Conservation (phyloP, 2,113 vertebrate species). For the Carettochelys insculpta region DNA sequence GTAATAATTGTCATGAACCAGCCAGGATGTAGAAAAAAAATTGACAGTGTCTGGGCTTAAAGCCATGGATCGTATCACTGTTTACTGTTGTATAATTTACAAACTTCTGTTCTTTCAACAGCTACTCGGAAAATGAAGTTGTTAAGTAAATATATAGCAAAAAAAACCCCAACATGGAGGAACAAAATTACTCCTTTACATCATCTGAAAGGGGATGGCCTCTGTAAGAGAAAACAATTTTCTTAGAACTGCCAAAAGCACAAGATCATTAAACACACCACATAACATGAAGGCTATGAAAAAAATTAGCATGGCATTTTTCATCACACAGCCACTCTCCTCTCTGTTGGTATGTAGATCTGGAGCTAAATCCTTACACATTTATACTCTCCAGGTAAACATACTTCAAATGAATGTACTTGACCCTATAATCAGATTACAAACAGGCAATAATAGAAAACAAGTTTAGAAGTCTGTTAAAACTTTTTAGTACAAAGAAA, state of each 20-base stretch:
- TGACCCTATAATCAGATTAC: not conserved
- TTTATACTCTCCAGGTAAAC: slow-evolving; percentile 48
- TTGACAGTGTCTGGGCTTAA: slow-evolving; percentile 77
- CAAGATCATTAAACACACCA: slow-evolving; percentile 65
- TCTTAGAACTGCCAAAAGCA: slow-evolving; percentile 47
- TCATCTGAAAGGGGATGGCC: slow-evolving; percentile 59
- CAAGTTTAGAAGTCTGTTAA: not conserved
- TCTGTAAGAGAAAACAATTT: slow-evolving; percentile 57
- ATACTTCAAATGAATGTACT: not conserved
- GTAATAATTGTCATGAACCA: slow-evolving; percentile 66
- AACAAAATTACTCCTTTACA: slow-evolving; percentile 58
- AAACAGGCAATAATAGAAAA: slow-evolving; percentile 23
- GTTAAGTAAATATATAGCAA: slow-evolving; percentile 75
- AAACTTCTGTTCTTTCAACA: slow-evolving; percentile 81
- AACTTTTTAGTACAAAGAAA: not conserved
- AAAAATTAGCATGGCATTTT: slow-evolving; percentile 35
- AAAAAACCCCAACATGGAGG: slow-evolving; percentile 64
- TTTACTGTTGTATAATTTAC: slow-evolving; percentile 77
- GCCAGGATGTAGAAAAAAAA: slow-evolving; percentile 64
- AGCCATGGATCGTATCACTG: slow-evolving; percentile 74
- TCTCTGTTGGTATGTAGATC: not conserved
- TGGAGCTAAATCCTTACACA: slow-evolving; percentile 44
- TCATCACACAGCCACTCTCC: slow-evolving; percentile 14
- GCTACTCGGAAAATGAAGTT: slow-evolving; percentile 72
- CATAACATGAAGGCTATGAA: slow-evolving; percentile 58